Evolutionary conservation across 2,113 vertebrate species (phyloP).

Genomic region (Chaetodon auriga): DNA sequence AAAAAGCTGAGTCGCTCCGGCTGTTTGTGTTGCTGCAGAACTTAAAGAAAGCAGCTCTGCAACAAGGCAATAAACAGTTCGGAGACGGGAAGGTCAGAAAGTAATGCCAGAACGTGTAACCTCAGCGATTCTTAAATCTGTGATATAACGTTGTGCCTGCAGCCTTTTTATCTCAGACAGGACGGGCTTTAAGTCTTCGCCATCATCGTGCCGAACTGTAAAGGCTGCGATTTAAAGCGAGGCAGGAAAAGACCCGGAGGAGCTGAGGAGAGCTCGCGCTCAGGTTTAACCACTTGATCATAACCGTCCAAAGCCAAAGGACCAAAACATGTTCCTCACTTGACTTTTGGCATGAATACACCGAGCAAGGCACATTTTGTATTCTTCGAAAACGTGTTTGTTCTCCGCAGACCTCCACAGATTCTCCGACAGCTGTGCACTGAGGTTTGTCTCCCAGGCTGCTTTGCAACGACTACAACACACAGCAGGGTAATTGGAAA

Average conservation of each 20-base stretch:
- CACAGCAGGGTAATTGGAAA: conserved; percentile 40
- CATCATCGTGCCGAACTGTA: not conserved
- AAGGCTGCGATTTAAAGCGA: conserved; percentile 32
- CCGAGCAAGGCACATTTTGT: not conserved
- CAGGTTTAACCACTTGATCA: conserved; percentile 26
- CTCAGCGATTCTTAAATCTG: conserved; percentile 18
- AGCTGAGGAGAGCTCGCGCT: conserved; percentile 22
- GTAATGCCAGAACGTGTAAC: not conserved
- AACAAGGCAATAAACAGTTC: not conserved
- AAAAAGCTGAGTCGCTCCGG: not conserved
- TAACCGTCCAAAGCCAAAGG: conserved; percentile 22
- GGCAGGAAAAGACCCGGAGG: conserved; percentile 6
- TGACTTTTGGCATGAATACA: not conserved
- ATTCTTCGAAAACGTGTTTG: not conserved
- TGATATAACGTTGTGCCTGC: not conserved
- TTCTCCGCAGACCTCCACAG: conserved; percentile 10
- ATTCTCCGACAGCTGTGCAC: conserved; percentile 10
- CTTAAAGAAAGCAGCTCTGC: not conserved
- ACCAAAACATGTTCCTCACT: not conserved
- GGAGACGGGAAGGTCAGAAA: not conserved
- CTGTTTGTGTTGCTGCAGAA: not conserved
- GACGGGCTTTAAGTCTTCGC: conserved; percentile 26
- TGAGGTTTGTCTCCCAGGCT: conserved; percentile 26
- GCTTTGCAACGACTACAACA: not conserved
- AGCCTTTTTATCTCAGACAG: conserved; percentile 31